Evolutionary conservation across 2,797 vertebrate genomes (phyloP).

Genomic region (Champsocephalus gunnari): DNA sequence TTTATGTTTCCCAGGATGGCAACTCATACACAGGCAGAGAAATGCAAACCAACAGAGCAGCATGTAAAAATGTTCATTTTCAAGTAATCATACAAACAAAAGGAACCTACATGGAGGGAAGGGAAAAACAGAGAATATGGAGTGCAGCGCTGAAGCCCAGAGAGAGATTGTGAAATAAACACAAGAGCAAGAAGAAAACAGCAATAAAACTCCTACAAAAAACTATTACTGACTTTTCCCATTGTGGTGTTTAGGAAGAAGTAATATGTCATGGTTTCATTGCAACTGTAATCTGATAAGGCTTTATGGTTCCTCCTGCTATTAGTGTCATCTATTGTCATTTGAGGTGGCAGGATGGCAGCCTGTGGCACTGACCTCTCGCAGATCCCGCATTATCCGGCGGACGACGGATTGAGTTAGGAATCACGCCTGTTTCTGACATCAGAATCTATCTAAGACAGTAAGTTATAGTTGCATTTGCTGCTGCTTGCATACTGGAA

Average conservation of each 20-base stretch:
- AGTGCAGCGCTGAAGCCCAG: conserved; percentile 30
- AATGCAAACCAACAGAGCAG: conserved; percentile 57
- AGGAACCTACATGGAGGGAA: conserved; percentile 32
- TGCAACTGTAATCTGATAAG: conserved; percentile 79
- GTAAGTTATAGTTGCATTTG: conserved; percentile 36
- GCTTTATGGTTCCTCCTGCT: conserved; percentile 76
- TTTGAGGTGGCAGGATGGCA: conserved; percentile 77
- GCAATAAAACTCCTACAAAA: conserved; percentile 70
- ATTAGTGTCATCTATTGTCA: conserved; percentile 81
- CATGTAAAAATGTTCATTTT: conserved; percentile 58
- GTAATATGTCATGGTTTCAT: conserved; percentile 80
- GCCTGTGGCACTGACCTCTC: conserved; percentile 76
- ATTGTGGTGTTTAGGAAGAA: conserved; percentile 69
- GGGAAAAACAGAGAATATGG: conserved; percentile 50
- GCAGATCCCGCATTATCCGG: conserved; percentile 49
- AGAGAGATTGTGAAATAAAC: conserved; percentile 59
- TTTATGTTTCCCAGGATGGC: conserved; percentile 75
- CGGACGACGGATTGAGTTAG: conserved; percentile 60
- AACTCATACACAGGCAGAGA: conserved; percentile 57
- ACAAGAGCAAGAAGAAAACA: conserved; percentile 68
- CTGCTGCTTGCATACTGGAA: conserved; percentile 33
- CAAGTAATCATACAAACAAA: conserved; percentile 65
- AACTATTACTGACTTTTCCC: conserved; percentile 66
- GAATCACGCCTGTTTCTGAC: conserved; percentile 66
- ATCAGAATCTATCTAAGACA: conserved; percentile 65